A percentile compares a stretch with the other conserved stretches of the same genome.
phyloP scores from a whole-genome alignment of 53 echinoderm and acorn worm genomes.

The Glandiceps talaboti region DNA sequence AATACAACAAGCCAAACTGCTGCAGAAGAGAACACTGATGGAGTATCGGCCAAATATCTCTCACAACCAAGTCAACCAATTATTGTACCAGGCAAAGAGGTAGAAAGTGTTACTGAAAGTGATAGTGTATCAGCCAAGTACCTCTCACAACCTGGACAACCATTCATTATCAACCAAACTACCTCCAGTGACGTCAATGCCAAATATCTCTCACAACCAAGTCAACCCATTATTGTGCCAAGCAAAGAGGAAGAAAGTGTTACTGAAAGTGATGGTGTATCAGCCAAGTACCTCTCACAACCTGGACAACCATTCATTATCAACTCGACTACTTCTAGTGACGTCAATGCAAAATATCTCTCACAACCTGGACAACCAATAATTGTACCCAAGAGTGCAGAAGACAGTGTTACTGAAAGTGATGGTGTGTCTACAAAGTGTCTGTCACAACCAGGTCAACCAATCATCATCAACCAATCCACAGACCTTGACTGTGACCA shows the following conservation, averaged over 20 bases:
- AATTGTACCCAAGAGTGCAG: background rate
- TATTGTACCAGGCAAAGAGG: background rate
- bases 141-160: background rate
- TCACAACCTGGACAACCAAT: background rate
- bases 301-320: background rate
- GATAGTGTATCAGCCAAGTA: background rate
- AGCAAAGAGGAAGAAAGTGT: background rate
- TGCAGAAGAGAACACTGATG: too few species aligned
- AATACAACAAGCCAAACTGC: background rate
- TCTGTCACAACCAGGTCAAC: background rate
- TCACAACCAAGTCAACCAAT: background rate
- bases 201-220: background rate
- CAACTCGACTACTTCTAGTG: background rate
- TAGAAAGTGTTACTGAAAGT: background rate
- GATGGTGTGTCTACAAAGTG: background rate
- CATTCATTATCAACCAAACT: too few species aligned
- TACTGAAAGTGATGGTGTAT: too few species aligned
- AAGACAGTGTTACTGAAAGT: background rate
- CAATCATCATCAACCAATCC: background rate
- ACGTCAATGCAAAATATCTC: background rate
- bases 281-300: background rate
- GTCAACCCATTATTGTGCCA: background rate
- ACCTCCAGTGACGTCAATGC: background rate
- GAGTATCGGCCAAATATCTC: background rate
- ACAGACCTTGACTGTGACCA: background rate